These are phyloP conservation scores for Sycophaga agraensis DNA, from an alignment of 1,140 invertebrate genomes.

Conservation along the genomic window DNA sequence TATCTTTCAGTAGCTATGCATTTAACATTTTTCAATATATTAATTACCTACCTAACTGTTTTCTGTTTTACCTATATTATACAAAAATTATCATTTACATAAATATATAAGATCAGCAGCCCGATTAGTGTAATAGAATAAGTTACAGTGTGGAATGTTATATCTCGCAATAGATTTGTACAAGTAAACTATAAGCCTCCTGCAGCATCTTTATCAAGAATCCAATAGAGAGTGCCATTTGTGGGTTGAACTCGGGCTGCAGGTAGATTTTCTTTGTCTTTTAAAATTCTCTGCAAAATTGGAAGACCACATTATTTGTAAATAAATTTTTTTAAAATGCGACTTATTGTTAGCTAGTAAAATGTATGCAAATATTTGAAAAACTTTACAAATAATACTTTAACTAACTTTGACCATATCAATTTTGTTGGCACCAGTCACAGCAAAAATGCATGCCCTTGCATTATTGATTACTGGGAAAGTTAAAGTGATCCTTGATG, in stretches of 20 bases:
- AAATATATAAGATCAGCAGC: slow-evolving; percentile 36
- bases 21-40: slow-evolving; percentile 29
- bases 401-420: slow-evolving; percentile 79
- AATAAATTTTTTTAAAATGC: too few relatives aligned
- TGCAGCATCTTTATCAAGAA: slow-evolving; percentile 77
- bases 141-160: slow-evolving; percentile 36
- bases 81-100: slow-evolving; percentile 26
- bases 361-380: too few relatives aligned
- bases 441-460: slow-evolving; percentile 78
- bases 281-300: slow-evolving; percentile 72
- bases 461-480: slow-evolving; percentile 91
- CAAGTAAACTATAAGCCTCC: slow-evolving; percentile 35
- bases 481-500: slow-evolving; percentile 87
- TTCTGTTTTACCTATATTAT: slow-evolving; percentile 26
- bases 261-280: slow-evolving; percentile 73
- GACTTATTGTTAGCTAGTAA: too few relatives aligned
- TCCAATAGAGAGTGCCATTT: slow-evolving; percentile 74
- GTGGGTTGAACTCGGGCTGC: slow-evolving; percentile 70
- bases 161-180: slow-evolving; percentile 13
- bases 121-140: slow-evolving; percentile 30
- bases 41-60: slow-evolving; percentile 26
- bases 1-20: slow-evolving; percentile 15
- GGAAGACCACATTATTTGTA: too few relatives aligned
- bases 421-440: slow-evolving; percentile 84
- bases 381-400: too few relatives aligned